A percentile compares a stretch with the other conserved stretches of the same genome.
phyloP scores from a whole-genome alignment of 2,797 vertebrate species.

The Schizopygopsis pylzovi region DNA sequence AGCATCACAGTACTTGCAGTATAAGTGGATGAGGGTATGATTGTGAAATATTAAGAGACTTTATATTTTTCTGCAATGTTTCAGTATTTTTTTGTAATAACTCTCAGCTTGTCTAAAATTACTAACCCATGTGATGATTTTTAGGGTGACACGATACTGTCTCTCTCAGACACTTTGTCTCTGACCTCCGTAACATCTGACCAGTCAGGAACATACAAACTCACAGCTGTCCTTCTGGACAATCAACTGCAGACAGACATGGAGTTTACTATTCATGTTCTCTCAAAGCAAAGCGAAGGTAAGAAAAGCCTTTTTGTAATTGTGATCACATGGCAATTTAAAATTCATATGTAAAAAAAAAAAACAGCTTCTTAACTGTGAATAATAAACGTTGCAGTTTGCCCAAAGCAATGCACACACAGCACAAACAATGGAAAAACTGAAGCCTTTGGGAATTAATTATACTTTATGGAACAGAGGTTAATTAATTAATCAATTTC shows the following conservation, averaged over 20 bases:
- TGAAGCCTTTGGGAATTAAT: constrained; percentile 7
- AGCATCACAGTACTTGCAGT: constrained; percentile 38
- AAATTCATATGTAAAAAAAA: neutral
- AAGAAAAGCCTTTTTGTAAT: constrained; percentile 42
- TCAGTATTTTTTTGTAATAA: no score
- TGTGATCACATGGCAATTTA: constrained; percentile 47
- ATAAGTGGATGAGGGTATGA: constrained; percentile 74
- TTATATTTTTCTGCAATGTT: no score
- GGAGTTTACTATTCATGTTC: constrained; percentile 66
- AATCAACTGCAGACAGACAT: constrained; percentile 50
- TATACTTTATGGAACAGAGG: neutral
- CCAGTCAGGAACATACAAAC: constrained; percentile 67
- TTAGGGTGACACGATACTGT: constrained; percentile 64
- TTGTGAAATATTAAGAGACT: neutral
- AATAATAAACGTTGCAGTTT: neutral
- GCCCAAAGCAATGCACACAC: constrained; percentile 13
- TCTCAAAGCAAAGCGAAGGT: constrained; percentile 59
- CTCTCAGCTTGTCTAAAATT: neutral
- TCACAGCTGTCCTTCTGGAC: constrained; percentile 61
- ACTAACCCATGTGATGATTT: neutral
- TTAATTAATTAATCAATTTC: constrained; percentile 12
- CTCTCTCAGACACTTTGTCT: constrained; percentile 63
- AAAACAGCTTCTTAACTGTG: no score
- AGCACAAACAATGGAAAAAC: neutral
- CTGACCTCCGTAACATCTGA: constrained; percentile 62